These are phyloP conservation scores for Osmoderma eremita DNA, from an alignment of 2,888 invertebrate species.

Conservation along the genomic window DNA sequence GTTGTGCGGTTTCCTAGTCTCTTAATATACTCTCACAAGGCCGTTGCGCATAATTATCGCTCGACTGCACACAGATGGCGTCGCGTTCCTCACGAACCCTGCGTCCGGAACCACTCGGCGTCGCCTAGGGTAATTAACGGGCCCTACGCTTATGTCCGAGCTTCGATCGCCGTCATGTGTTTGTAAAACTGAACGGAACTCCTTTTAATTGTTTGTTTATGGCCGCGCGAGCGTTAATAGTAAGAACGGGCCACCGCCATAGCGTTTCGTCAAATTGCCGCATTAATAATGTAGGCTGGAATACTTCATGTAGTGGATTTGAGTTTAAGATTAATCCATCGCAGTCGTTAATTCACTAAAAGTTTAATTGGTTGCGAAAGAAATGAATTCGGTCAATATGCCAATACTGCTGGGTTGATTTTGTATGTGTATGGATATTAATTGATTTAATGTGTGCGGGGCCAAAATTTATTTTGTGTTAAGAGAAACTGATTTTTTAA, in stretches of 20 bases:
- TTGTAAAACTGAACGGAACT: constrained; percentile 4
- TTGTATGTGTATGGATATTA: too few relatives aligned
- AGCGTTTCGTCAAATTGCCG: too few relatives aligned
- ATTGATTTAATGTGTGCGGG: too few relatives aligned
- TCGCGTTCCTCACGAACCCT: constrained; percentile 4
- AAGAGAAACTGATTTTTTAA: too few relatives aligned
- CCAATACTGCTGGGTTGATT: too few relatives aligned
- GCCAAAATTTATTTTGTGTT: too few relatives aligned
- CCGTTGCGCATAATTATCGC: constrained; percentile 8
- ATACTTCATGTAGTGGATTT: too few relatives aligned
- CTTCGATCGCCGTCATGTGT: not conserved
- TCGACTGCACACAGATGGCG: constrained; percentile 6
- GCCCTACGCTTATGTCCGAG: not conserved
- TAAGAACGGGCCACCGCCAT: not conserved
- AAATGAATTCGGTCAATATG: too few relatives aligned
- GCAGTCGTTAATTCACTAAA: too few relatives aligned
- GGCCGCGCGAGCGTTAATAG: not conserved
- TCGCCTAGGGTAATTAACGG: not conserved
- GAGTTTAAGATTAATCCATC: too few relatives aligned
- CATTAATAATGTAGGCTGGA: too few relatives aligned
- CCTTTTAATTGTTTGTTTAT: constrained; percentile 6
- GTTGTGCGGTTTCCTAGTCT: constrained; percentile 1
- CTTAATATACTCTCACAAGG: constrained; percentile 2
- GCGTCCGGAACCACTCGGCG: not conserved
- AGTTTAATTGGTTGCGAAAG: too few relatives aligned